Evolutionary conservation across 2,797 vertebrate genomes (phyloP), one percentile per base, ranked within the genome.

Genomic region (Falco berigora): DNA sequence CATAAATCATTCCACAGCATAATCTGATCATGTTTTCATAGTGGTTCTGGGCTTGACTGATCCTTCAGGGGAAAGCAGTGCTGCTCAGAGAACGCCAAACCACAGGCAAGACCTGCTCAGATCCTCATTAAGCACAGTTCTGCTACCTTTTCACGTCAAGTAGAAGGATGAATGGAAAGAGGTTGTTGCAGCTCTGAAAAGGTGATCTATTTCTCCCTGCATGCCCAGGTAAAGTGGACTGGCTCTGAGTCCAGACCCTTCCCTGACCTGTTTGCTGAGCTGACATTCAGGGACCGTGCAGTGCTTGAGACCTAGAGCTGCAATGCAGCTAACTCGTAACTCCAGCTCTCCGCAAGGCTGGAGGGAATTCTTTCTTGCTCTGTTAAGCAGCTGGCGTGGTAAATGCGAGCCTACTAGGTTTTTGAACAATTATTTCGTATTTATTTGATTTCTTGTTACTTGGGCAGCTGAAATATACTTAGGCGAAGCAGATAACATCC

Each of bases 261-360:
- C 32, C 79, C 64, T 64, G 75, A 8, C 52, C 50, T 63, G 58
- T 85, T 81, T 59, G 15, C 78, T 71, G 66, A 34, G 80, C 86
- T 8, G 25, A 20, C 42, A 23, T 30, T 32, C 50, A 59, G 76
- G 58, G 32, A 36, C 63, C 62, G 67, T 71, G 68, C 75, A 63
- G 84, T 34, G 61, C 78, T 82, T 1, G 40, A 91, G 86, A 72
- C 34, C 74, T 52, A 40, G 78, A 91, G 88, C 94, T 96, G 93
- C 94, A 95, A 92, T 94, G 92, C 93, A 91, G 94, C 80, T 96
- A 59, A 88, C 55, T 44, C 72, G 82, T 67, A 47, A n/a, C 61
- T 92, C 82, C 68, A 30, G 22, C 75, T 94, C 71, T 68, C 94
- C 86, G 88, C 73, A 47, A 84, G 40, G 61, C 61, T 91, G 67